phyloP scores from a whole-genome alignment of 2,888 invertebrate species.

The Tridacna crocea region DNA sequence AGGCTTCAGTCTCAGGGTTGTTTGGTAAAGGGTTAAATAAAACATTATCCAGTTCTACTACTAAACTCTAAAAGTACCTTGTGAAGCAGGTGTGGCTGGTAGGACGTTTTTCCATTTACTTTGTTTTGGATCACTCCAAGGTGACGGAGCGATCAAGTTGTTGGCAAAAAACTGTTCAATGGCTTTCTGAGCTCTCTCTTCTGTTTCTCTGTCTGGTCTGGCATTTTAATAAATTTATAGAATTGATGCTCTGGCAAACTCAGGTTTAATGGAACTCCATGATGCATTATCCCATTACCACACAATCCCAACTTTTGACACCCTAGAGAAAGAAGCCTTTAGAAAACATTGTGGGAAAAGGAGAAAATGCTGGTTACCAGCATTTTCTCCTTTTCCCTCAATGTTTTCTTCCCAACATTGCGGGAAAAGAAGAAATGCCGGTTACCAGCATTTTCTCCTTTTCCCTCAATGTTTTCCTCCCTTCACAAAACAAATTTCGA shows the following conservation, averaged over 20 bases:
- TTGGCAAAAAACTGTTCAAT: constrained; percentile 80
- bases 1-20: too few species aligned
- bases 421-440: too few species aligned
- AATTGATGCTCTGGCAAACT: too few species aligned
- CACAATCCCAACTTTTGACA: too few species aligned
- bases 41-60: neutral
- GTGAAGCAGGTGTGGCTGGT: constrained; percentile 57
- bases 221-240: neutral
- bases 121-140: constrained; percentile 70
- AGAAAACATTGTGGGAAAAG: constrained; percentile 1
- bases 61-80: constrained; percentile 30
- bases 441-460: too few species aligned
- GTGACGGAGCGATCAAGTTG: constrained; percentile 79
- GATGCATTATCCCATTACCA: too few species aligned
- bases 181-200: constrained; percentile 78
- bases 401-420: neutral
- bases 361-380: neutral
- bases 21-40: too few species aligned
- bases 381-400: neutral
- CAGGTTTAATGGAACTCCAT: too few species aligned
- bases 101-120: constrained; percentile 53
- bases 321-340: too few species aligned
- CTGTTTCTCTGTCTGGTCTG: constrained; percentile 75
- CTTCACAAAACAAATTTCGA: too few species aligned
- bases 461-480: too few species aligned